These are phyloP conservation scores for Halyomorpha halys DNA, from an alignment of 1,140 invertebrate genomes.

Conservation along the genomic window DNA sequence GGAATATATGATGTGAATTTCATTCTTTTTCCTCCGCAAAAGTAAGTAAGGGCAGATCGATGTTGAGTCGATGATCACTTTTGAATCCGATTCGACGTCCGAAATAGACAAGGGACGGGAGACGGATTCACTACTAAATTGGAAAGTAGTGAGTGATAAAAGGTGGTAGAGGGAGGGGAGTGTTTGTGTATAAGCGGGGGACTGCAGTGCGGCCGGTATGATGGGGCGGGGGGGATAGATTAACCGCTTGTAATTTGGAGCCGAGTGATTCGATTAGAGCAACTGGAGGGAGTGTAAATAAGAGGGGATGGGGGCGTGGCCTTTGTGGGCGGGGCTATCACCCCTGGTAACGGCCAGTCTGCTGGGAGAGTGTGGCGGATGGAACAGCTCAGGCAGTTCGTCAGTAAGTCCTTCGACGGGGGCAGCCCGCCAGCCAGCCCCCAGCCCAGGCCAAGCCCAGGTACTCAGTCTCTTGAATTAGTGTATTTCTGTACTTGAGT, in stretches of 20 bases:
- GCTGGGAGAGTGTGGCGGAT: not conserved
- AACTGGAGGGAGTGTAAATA: not conserved
- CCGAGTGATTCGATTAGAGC: slow-evolving; percentile 13
- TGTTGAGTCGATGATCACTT: too few species aligned
- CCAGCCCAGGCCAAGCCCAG: not conserved
- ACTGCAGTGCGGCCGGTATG: too few species aligned
- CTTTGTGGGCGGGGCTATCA: not conserved
- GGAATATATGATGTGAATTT: too few species aligned
- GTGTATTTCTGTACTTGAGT: too few species aligned
- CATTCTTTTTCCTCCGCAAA: too few species aligned
- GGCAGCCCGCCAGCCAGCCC: not conserved
- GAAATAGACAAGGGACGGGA: too few species aligned
- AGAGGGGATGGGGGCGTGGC: not conserved
- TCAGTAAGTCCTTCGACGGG: slow-evolving; percentile 14
- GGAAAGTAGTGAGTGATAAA: too few species aligned
- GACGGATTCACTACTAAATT: too few species aligned
- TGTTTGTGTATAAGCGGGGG: too few species aligned
- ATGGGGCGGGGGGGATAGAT: not conserved
- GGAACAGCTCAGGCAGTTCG: slow-evolving; percentile 10
- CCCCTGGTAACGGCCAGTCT: slow-evolving; percentile 11
- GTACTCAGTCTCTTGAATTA: not conserved
- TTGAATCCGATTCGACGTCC: too few species aligned
- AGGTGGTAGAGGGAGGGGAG: too few species aligned
- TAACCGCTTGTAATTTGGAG: slow-evolving; percentile 16
- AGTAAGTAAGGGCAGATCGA: too few species aligned